phyloP scores from a whole-genome alignment of 92 coral and sea anemone genomes.

The Phenganax marumi region DNA sequence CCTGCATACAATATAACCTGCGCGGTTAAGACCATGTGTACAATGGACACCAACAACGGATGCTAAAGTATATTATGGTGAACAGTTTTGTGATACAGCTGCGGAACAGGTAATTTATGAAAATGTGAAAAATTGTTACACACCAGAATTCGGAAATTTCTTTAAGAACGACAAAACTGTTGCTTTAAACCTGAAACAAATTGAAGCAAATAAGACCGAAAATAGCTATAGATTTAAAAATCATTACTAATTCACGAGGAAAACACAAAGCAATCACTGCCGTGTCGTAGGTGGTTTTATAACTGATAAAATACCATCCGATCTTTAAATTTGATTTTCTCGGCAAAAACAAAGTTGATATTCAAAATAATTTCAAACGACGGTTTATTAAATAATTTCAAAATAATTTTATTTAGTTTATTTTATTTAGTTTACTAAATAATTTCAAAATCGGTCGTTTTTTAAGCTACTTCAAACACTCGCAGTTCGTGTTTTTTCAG shows the following conservation, averaged over 20 bases:
- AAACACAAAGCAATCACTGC: not conserved
- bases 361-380: too few relatives aligned
- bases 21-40: constrained; percentile 90
- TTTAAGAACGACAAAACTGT: constrained; percentile 65
- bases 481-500: too few relatives aligned
- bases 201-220: not conserved
- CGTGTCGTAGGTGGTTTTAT: too few relatives aligned
- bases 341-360: too few relatives aligned
- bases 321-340: too few relatives aligned
- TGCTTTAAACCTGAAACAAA: constrained; percentile 63
- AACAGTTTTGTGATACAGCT: not conserved
- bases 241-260: not conserved
- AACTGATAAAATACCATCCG: not conserved
- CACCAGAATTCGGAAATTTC: constrained; percentile 38
- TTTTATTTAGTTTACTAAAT: too few relatives aligned
- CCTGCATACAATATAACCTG: constrained; percentile 96
- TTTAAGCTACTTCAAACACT: too few relatives aligned
- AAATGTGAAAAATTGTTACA: not conserved
- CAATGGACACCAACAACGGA: constrained; percentile 86
- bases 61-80: constrained; percentile 25
- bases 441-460: too few relatives aligned
- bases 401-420: too few relatives aligned
- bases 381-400: too few relatives aligned
- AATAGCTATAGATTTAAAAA: not conserved
- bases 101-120: not conserved